Base-by-base conservation (phyloP, 2,888 invertebrate species). In the Atrina japonica region DNA sequence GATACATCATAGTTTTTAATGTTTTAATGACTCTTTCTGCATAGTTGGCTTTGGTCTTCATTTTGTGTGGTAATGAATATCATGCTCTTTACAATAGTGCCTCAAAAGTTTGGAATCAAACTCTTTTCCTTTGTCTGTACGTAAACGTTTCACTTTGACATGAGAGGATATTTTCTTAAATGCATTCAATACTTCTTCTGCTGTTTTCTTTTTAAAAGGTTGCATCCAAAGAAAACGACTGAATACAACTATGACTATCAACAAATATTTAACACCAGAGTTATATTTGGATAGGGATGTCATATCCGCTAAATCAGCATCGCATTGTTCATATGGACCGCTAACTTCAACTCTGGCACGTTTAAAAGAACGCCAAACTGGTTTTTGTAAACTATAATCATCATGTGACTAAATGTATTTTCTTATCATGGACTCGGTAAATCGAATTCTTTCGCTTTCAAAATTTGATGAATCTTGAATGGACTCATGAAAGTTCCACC, bases 221-320 rank as follows among this genome's bases (percentile, higher is more conserved):
- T 69, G 61, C 11, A 77, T 67, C 74, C 70, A 77, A 16, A 77
- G 27, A 53, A 67, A 70, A n/a, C 76, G 56, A 21, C 61, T 61
- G 43, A 76, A 71, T 9, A 69, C 60, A 30, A 71, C 73, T 27
- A 76, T 74, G 27, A 67, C 64, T 18, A 74, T 58, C 3, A 77
- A 55, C 14, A 75, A 30, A 25, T 66, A 69, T 35, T 55, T 45
- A 0, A 56, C 63, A 5, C 66, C 66, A 45, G 67, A 60, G 47
- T 76, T 73, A 21, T 58, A 47, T 52, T 76, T 76, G 9, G 70
- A 65, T 3, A 73, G 43, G n/a, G 41, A 60, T 5, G 72, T 61
- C 14, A 76, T 56, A 56, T 76, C 76, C 7, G 76, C 73, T 30
- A 76, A 53, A 56, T 76, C 72, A n/a, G 55, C 64, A 59, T 76